Base-by-base conservation (phyloP, 2,888 invertebrate genomes). In the Lutraria lutraria region DNA sequence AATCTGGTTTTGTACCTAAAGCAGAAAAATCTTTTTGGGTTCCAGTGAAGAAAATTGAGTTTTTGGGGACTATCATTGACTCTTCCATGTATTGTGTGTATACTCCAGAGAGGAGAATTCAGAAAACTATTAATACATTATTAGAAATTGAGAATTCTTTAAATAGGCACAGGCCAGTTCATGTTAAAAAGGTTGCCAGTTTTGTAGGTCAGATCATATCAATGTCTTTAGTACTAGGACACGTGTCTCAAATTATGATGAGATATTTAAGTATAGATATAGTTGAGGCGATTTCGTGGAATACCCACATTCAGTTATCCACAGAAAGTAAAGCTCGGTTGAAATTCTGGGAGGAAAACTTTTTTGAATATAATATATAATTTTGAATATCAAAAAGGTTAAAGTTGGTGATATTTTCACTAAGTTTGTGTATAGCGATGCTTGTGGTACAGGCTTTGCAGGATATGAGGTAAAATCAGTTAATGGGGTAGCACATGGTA, bases 161-260 rank as follows among this genome's bases (percentile, higher is more conserved):
- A 15, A 63, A 52, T 6, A 31, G 19, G 0, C 81, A 85, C 16
- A 60, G 80, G n/a, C 52, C 10, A 6, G 83, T 91, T 15, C 88
- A 76, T 68, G 88, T 88, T 10, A 85, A 86, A 60, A 84, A 83
- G 53, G 81, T 89, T 16, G 89, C 88, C 15, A 86, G 90, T n/a
- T 88, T 91, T 12, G 90, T 89, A 25, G 90, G 91, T 60, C 91
- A 89, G n/a, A 89, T 90, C 60, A 92, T 92, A n/a, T 92, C 89
- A 60, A 90, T 88, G 85, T 87, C 83, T 19, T 53, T 85, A 21
- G 89, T 90, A 19, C 63, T 89, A 29, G 91, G 89, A 76, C 87
- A 88, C 72, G 81, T 91, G 16, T 85, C 68, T 12, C 86, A 91
- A 31, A 81, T 90, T 53, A 91, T 91, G 90, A 89, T 90, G 0